These are phyloP conservation scores for Sepiola atlantica DNA, from an alignment of 2,888 invertebrate species.

Conservation along the genomic window DNA sequence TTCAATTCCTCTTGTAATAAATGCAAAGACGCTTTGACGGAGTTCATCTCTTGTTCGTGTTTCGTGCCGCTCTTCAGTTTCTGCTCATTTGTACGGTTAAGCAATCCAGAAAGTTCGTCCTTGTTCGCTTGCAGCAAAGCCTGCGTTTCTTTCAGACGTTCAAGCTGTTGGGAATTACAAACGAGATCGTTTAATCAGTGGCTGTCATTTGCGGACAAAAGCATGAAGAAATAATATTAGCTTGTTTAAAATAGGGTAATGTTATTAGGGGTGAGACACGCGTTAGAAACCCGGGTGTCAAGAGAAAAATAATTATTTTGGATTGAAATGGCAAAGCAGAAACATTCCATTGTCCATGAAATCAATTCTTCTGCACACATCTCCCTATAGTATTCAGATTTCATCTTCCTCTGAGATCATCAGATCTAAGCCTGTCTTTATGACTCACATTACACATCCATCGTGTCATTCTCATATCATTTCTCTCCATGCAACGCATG, in stretches of 20 bases:
- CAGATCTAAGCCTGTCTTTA: too few relatives aligned
- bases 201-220: too few relatives aligned
- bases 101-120: slow-evolving; percentile 56
- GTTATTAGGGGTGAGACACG: background rate
- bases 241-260: background rate
- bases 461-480: too few relatives aligned
- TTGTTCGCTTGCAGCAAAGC: slow-evolving; percentile 57
- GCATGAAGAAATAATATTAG: too few relatives aligned
- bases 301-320: background rate
- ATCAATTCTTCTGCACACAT: too few relatives aligned
- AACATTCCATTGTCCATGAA: background rate
- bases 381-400: too few relatives aligned
- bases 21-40: slow-evolving; percentile 60
- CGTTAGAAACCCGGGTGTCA: background rate
- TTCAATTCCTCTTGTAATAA: slow-evolving; percentile 62
- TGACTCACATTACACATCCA: too few relatives aligned
- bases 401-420: too few relatives aligned
- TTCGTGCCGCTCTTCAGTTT: slow-evolving; percentile 59
- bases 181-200: background rate
- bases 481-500: too few relatives aligned
- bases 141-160: slow-evolving; percentile 56
- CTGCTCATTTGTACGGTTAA: slow-evolving; percentile 56
- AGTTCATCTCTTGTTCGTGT: slow-evolving; percentile 60
- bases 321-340: background rate
- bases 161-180: slow-evolving; percentile 53